Conservation (phyloP, 2,113 vertebrate species). For the Tretioscincus oriximinensis region DNA sequence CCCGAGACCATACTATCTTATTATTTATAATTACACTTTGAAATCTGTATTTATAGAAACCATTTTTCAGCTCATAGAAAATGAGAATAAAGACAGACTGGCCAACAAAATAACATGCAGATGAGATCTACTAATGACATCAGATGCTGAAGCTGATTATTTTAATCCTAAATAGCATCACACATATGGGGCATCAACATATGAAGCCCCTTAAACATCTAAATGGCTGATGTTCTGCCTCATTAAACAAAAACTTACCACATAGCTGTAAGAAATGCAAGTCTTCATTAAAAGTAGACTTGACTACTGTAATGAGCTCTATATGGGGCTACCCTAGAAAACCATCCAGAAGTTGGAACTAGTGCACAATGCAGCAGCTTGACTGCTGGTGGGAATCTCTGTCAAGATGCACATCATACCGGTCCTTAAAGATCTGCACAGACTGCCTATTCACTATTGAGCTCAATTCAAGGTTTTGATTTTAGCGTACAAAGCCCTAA, state of each 20-base stretch:
- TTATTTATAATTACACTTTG: slow-evolving; percentile 68
- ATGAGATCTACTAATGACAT: background rate
- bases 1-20: slow-evolving; percentile 47
- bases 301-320: no score
- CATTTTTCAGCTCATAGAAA: slow-evolving; percentile 35
- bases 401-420: no score
- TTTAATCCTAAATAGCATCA: background rate
- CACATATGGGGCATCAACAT: no score
- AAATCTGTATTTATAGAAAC: slow-evolving; percentile 48
- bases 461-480: no score
- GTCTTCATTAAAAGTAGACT: background rate
- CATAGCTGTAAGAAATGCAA: background rate
- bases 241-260: background rate
- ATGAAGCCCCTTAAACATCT: background rate
- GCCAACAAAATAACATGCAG: slow-evolving; percentile 1
- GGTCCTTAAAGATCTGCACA: no score
- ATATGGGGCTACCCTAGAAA: no score
- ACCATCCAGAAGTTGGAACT: no score
- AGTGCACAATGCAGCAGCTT: no score
- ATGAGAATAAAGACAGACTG: background rate
- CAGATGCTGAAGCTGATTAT: background rate
- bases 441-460: no score
- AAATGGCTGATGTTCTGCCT: background rate
- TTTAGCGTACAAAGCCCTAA: no score
- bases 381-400: no score